phyloP scores from a whole-genome alignment of 2,888 invertebrate genomes.

The Stenolophus ochropezus region DNA sequence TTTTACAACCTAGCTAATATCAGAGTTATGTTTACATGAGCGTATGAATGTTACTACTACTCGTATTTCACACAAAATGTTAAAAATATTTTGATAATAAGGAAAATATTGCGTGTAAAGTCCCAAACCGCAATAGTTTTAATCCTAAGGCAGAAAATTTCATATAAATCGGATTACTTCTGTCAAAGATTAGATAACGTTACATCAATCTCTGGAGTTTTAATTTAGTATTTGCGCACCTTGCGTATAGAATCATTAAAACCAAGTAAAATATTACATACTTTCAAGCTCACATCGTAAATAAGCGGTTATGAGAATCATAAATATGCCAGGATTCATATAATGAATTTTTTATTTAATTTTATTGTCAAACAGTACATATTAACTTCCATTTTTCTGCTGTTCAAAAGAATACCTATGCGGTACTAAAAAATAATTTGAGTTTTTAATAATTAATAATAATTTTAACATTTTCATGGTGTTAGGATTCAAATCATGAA shows the following conservation, averaged over 20 bases:
- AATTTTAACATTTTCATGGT: too few species aligned
- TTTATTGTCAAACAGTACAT: too few species aligned
- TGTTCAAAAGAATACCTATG: too few species aligned
- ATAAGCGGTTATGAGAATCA: constrained; percentile 3
- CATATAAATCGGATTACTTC: constrained; percentile 30
- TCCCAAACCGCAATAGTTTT: background rate
- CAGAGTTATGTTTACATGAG: too few species aligned
- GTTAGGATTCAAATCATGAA: too few species aligned
- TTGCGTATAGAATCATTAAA: background rate
- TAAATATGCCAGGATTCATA: constrained; percentile 3
- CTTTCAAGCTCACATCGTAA: background rate
- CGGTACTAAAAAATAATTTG: too few species aligned
- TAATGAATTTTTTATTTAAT: background rate
- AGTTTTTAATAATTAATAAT: too few species aligned
- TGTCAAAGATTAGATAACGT: constrained; percentile 52
- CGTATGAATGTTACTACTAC: too few species aligned
- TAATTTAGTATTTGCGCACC: constrained; percentile 3
- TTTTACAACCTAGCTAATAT: too few species aligned
- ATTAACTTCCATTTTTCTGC: too few species aligned
- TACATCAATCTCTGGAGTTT: constrained; percentile 43
- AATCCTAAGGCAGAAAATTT: constrained; percentile 30
- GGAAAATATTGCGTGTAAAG: background rate
- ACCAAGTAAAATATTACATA: background rate
- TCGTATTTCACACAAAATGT: too few species aligned
- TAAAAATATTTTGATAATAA: background rate